Evolutionary conservation across 2,888 invertebrate genomes (phyloP).

Genomic region (Phorcus lineatus): DNA sequence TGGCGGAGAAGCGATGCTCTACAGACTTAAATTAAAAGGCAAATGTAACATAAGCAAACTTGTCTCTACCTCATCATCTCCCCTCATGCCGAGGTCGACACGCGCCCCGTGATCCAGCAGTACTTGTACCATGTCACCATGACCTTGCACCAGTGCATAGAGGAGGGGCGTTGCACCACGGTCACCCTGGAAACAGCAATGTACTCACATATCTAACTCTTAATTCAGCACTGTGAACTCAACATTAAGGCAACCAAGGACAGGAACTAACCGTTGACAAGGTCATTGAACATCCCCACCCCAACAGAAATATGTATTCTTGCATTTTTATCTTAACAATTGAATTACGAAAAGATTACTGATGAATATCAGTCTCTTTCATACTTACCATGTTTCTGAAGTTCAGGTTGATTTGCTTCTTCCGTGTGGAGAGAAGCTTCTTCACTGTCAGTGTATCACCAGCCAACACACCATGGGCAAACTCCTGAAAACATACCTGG

Average conservation of each 20-base stretch:
- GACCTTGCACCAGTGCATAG: slow-evolving; percentile 65
- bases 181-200: slow-evolving; percentile 56
- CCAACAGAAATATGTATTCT: too few species aligned
- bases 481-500: slow-evolving; percentile 50
- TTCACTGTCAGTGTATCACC: slow-evolving; percentile 57
- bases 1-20: too few species aligned
- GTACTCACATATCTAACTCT: neutral
- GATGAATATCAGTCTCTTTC: neutral
- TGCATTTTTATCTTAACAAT: too few species aligned
- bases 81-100: slow-evolving; percentile 59
- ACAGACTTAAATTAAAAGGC: too few species aligned
- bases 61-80: slow-evolving; percentile 53
- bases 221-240: too few species aligned
- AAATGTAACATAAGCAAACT: too few species aligned
- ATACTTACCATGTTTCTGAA: slow-evolving; percentile 66
- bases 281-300: too few species aligned
- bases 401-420: slow-evolving; percentile 60
- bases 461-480: slow-evolving; percentile 67
- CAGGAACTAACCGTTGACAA: too few species aligned
- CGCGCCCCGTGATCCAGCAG: slow-evolving; percentile 62
- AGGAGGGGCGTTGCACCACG: slow-evolving; percentile 66
- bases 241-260: too few species aligned
- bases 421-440: slow-evolving; percentile 46
- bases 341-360: too few species aligned
- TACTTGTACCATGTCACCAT: slow-evolving; percentile 56